Evolutionary conservation across 1,140 invertebrate genomes (phyloP).

Genomic region (Homalodisca vitripennis): DNA sequence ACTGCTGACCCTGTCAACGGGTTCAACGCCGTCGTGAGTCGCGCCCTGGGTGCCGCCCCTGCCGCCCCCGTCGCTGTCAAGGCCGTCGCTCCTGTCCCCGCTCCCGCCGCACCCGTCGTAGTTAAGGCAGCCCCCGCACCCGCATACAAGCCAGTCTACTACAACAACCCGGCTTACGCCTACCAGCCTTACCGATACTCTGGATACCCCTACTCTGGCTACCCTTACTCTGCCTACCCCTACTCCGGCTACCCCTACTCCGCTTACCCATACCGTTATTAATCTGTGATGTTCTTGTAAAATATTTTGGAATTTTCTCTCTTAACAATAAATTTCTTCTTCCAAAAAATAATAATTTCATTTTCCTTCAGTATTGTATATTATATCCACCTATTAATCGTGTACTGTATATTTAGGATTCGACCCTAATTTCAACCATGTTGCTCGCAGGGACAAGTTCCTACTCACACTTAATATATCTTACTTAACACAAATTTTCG

Average conservation of each 20-base stretch:
- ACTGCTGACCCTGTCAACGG: slow-evolving; percentile 60
- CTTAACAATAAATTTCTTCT: neutral
- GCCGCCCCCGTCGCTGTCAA: neutral
- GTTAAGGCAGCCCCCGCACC: slow-evolving; percentile 7
- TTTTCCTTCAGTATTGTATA: no score
- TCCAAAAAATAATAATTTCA: neutral
- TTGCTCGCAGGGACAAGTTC: no score
- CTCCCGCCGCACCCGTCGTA: slow-evolving; percentile 7
- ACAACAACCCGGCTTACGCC: slow-evolving; percentile 18
- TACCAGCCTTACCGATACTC: slow-evolving; percentile 19
- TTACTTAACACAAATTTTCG: no score
- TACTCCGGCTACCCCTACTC: slow-evolving; percentile 31
- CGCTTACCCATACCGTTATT: slow-evolving; percentile 27
- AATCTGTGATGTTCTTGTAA: neutral
- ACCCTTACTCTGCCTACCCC: slow-evolving; percentile 11
- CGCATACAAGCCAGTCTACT: slow-evolving; percentile 18
- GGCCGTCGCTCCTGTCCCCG: slow-evolving; percentile 9
- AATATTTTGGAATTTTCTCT: slow-evolving; percentile 4
- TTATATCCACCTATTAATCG: neutral
- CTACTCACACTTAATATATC: no score
- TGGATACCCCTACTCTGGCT: slow-evolving; percentile 12
- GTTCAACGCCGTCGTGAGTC: slow-evolving; percentile 63
- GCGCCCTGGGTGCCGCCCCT: slow-evolving; percentile 40
- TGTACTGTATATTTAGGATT: neutral
- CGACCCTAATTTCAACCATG: no score